Base-by-base conservation (phyloP, 2,113 vertebrate species). In the Acrocephalus kingi region DNA sequence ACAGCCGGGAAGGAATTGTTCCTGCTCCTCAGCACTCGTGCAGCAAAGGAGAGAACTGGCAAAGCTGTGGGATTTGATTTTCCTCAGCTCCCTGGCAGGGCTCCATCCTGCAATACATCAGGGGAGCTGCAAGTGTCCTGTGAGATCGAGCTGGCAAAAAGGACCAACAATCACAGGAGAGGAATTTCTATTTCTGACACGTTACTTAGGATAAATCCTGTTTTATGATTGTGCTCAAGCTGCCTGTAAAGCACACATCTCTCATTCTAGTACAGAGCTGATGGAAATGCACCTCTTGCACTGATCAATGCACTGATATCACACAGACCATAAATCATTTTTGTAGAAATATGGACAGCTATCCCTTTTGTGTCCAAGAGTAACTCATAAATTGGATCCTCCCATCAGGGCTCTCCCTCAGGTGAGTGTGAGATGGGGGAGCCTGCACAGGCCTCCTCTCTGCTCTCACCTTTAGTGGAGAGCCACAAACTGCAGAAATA, bases 1-100 rank as follows among this genome's bases (percentile, higher is more conserved):
- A 76, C 35, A 59, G 90, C 23, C 83, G 73, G 83, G 89, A 89
- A 87, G 85, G 84, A 82, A 78, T 58, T 91, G 90, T 76, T 93
- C 84, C 62, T 55, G 74, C 58, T 85, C 67, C 75, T 92, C 75
- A 35, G 49, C 58, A 89, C 43, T 55, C 68, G 20, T 18, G 35
- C 62, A 77, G 78, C 56, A 87, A 87, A 69, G 58, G 63, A 88
- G 49, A 85, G 68, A 95, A 84, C 79, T 86, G 89, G 86, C 86
- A 95, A 82, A 49, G 54, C 25, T 64, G 52, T 35, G 81, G 87
- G 68, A 77, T 59, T 74, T 56, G 4, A n/a, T 74, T 87, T 91
- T 68, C 67, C 66, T 85, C 84, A 55, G 28, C 25, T 12, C 28
- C 24, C 52, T 95, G 96, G 67, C 93, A 75, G 66, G 8, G 61